Conservation (phyloP, 1,140 invertebrate genomes). For the Sesamia nonagrioides region DNA sequence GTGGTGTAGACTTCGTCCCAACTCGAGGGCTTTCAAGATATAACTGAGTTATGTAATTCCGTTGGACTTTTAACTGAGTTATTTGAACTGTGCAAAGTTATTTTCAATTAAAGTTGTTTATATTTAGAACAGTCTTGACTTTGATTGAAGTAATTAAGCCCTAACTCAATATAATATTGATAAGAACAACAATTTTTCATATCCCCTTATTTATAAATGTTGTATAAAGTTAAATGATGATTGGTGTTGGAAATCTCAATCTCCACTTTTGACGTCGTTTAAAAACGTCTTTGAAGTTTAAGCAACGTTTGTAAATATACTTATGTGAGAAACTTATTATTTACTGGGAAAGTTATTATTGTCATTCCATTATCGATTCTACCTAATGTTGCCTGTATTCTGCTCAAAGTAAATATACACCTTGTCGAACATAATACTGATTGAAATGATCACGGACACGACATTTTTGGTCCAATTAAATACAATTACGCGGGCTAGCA, state of each 20-base stretch:
- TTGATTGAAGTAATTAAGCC: conserved; percentile 3
- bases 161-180: conserved; percentile 7
- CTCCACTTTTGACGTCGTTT: too few species aligned
- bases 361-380: neutral
- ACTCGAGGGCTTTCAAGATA: conserved; percentile 6
- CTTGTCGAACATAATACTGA: neutral
- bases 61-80: conserved; percentile 29
- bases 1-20: neutral
- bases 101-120: conserved; percentile 19
- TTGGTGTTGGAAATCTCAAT: too few species aligned
- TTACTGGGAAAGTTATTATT: neutral
- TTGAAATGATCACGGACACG: neutral
- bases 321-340: too few species aligned
- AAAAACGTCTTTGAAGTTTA: neutral
- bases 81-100: conserved; percentile 22
- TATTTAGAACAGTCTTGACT: conserved; percentile 11
- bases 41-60: conserved; percentile 32
- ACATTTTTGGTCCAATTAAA: neutral
- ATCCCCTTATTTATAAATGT: too few species aligned
- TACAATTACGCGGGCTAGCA: neutral
- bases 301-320: too few species aligned
- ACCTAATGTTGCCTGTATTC: neutral
- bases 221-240: too few species aligned
- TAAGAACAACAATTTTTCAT: neutral
- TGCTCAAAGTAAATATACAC: neutral